A percentile compares a stretch with the other conserved stretches of the same genome.
These are phyloP conservation scores for Agapornis roseicollis DNA, from an alignment of 2,113 vertebrate genomes.

Conservation along the genomic window DNA sequence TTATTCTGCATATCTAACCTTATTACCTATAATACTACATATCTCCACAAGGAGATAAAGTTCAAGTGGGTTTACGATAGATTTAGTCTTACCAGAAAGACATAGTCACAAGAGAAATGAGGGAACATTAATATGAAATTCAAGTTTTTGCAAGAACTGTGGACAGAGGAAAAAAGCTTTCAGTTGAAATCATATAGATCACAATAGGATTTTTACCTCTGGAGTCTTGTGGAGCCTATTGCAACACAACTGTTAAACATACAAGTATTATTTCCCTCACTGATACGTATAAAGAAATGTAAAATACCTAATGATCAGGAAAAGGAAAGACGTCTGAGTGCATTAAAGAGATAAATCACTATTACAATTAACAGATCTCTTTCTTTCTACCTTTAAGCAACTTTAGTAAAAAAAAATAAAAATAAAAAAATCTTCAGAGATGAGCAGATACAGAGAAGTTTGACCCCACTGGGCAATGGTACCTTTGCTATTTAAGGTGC, in stretches of 20 bases:
- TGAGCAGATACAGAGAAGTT: background rate
- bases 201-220: background rate
- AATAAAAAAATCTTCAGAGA: background rate
- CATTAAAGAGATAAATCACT: background rate
- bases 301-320: background rate
- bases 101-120: background rate
- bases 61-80: conserved; percentile 59
- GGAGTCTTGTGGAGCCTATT: background rate
- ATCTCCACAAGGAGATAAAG: conserved; percentile 55
- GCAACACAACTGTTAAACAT: background rate
- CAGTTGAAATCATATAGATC: background rate
- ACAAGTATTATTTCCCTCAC: background rate
- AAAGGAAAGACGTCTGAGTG: background rate
- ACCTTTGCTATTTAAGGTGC: background rate
- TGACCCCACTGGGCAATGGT: background rate
- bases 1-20: conserved; percentile 46
- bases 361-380: background rate
- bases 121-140: background rate
- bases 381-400: background rate
- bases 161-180: background rate
- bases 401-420: background rate
- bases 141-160: background rate
- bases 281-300: background rate
- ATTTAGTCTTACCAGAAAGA: background rate
- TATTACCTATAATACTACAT: conserved; percentile 48